Evolutionary conservation across 2,888 invertebrate genomes (phyloP).

Genomic region (Hypercompe scribonia): DNA sequence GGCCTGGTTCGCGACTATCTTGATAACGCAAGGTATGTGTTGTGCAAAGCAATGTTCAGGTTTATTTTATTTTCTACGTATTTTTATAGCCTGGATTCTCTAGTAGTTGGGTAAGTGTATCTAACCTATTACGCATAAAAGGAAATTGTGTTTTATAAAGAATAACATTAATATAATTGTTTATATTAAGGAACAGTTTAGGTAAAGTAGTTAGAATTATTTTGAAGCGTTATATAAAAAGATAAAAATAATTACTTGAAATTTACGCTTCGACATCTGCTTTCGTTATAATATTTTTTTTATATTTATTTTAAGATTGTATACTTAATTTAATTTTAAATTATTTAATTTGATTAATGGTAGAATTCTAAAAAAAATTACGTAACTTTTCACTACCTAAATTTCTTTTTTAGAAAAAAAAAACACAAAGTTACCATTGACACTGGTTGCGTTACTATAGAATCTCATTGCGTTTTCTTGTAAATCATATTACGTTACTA

Average conservation of each 20-base stretch:
- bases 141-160: not conserved
- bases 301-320: no score
- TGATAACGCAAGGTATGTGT: slow-evolving; percentile 54
- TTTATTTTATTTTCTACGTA: slow-evolving; percentile 25
- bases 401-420: not conserved
- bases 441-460: not conserved
- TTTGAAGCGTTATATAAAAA: not conserved
- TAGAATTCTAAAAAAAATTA: no score
- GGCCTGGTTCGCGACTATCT: slow-evolving; percentile 42
- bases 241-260: not conserved
- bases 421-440: not conserved
- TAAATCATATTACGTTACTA: not conserved
- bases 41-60: slow-evolving; percentile 35
- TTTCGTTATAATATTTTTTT: no score
- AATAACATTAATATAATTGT: not conserved
- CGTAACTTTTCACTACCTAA: no score
- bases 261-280: not conserved
- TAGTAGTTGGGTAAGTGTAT: not conserved
- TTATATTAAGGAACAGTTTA: not conserved
- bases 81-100: not conserved
- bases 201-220: not conserved
- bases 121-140: not conserved
- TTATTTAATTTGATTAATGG: not conserved
- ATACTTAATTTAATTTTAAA: not conserved
- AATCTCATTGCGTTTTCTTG: not conserved